Conservation (phyloP, 2,888 invertebrate genomes). For the Lottia gigantea region DNA sequence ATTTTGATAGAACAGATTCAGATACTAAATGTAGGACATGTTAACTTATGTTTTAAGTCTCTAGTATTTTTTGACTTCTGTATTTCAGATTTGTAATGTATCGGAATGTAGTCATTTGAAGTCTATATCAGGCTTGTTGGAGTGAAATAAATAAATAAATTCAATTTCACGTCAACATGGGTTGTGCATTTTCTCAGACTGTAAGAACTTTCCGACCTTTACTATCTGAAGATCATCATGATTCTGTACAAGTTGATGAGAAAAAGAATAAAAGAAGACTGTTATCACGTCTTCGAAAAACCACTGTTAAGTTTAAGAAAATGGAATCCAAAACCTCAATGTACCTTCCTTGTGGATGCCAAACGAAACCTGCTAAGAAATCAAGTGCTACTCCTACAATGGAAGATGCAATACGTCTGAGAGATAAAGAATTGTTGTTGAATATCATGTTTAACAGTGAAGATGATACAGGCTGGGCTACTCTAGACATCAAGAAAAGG, state of each 20-base stretch:
- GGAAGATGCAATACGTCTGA: neutral
- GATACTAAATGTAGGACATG: too few relatives aligned
- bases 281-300: neutral
- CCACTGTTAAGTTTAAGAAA: neutral
- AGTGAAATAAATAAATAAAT: too few relatives aligned
- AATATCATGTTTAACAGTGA: constrained; percentile 3
- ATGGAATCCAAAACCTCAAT: neutral
- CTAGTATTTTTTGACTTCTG: too few relatives aligned
- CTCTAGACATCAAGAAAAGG: neutral
- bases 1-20: too few relatives aligned
- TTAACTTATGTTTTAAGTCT: too few relatives aligned
- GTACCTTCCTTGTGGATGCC: neutral
- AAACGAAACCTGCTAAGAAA: neutral
- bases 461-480: neutral
- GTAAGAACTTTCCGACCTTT: neutral
- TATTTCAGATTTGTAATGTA: too few relatives aligned
- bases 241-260: neutral
- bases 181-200: neutral
- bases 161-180: neutral
- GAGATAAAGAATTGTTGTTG: neutral
- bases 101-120: too few relatives aligned
- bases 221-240: neutral
- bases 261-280: neutral
- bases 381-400: neutral
- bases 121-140: too few relatives aligned